Percentiles rank a stretch among this genome's conserved stretches.
These are phyloP conservation scores for Danio choprae DNA, from an alignment of 2,797 vertebrate species.

Conservation along the genomic window DNA sequence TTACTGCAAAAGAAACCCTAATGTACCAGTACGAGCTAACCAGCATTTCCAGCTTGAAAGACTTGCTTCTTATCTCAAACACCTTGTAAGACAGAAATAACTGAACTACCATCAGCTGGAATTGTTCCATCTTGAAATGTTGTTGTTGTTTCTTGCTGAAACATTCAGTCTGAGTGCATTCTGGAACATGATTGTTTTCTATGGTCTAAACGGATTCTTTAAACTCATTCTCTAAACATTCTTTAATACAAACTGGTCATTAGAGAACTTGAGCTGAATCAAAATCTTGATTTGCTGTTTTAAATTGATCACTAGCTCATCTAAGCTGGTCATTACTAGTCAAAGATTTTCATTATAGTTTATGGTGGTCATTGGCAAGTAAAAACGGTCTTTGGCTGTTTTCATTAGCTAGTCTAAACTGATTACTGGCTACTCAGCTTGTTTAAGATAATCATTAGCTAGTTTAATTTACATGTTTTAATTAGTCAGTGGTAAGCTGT, in stretches of 20 bases:
- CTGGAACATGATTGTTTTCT: slow-evolving; percentile 3
- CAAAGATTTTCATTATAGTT: not conserved
- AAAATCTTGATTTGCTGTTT: not conserved
- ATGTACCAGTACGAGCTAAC: slow-evolving; percentile 14
- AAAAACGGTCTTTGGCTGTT: too few species aligned
- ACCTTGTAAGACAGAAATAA: slow-evolving; percentile 25
- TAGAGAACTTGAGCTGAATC: too few species aligned
- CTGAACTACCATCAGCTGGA: not conserved
- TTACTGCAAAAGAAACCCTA: slow-evolving; percentile 1
- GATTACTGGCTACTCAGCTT: too few species aligned
- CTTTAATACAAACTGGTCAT: not conserved
- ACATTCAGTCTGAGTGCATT: not conserved
- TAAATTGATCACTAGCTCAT: not conserved
- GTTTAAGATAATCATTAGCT: not conserved
- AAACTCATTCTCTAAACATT: too few species aligned
- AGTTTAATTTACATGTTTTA: too few species aligned
- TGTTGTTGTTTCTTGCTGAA: not conserved
- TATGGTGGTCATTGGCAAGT: too few species aligned
- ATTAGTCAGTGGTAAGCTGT: too few species aligned
- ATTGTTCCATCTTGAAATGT: not conserved
- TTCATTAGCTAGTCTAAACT: not conserved
- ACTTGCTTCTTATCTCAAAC: not conserved
- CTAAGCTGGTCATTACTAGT: not conserved
- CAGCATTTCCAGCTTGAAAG: not conserved
- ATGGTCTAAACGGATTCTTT: not conserved